Conservation (phyloP, 2,113 vertebrate genomes). For the Pachypanchax playfairii region DNA sequence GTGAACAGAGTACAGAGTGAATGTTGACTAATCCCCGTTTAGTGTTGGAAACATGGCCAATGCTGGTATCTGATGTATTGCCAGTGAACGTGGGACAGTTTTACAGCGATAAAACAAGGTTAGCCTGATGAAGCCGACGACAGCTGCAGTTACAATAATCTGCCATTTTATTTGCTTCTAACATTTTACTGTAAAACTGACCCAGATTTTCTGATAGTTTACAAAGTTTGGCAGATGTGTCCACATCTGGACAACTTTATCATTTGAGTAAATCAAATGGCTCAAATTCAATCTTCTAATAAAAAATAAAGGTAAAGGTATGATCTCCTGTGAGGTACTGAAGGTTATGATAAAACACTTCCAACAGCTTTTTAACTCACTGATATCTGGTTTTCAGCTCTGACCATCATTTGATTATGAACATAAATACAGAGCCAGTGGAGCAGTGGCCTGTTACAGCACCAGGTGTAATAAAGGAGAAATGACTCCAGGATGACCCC, state of each 20-base stretch:
- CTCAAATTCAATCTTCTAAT: constrained; percentile 24
- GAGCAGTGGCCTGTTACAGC: constrained; percentile 75
- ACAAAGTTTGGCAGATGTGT: not conserved
- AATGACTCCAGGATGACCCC: constrained; percentile 45
- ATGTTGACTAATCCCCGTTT: not conserved
- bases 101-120: constrained; percentile 14
- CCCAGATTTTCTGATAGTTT: not conserved
- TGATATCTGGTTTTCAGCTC: constrained; percentile 51
- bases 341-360: constrained; percentile 40
- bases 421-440: constrained; percentile 30
- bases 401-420: constrained; percentile 36
- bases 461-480: constrained; percentile 81
- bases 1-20: constrained; percentile 15
- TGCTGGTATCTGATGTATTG: constrained; percentile 64
- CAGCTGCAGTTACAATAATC: constrained; percentile 1
- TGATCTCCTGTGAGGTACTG: constrained; percentile 44
- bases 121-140: constrained; percentile 18
- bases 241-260: not conserved
- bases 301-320: constrained; percentile 19
- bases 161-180: constrained; percentile 4
- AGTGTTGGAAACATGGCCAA: constrained; percentile 21
- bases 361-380: constrained; percentile 21
- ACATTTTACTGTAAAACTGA: not conserved
- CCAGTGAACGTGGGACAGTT: constrained; percentile 35
- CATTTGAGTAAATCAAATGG: constrained; percentile 8